Evolutionary conservation across 1,140 invertebrate genomes (phyloP).

Genomic region (Drosophila nikananu): DNA sequence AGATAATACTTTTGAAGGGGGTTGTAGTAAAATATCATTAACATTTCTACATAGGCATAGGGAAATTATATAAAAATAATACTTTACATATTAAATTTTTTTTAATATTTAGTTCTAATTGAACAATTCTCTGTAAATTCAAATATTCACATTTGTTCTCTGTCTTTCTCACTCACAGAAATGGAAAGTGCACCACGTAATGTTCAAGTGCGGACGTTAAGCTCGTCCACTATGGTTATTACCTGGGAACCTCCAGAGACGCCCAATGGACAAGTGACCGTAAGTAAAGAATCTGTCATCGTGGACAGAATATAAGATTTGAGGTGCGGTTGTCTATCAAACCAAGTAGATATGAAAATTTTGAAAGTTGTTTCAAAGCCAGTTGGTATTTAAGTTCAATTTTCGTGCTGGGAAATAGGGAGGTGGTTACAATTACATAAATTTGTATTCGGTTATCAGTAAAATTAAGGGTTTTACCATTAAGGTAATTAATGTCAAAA

Average conservation of each 20-base stretch:
- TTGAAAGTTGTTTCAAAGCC: too few species aligned
- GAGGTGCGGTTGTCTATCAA: neutral
- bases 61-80: neutral
- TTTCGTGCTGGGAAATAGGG: too few species aligned
- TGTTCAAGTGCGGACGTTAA: constrained; percentile 96
- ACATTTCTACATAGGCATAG: neutral
- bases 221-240: constrained; percentile 97
- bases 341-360: neutral
- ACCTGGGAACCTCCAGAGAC: constrained; percentile 99
- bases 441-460: too few species aligned
- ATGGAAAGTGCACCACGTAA: constrained; percentile 97
- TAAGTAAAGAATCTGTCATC: constrained; percentile 87
- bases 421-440: too few species aligned
- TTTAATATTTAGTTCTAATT: too few species aligned
- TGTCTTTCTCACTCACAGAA: constrained; percentile 87
- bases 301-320: constrained; percentile 46
- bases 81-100: neutral
- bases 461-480: too few species aligned
- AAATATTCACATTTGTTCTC: constrained; percentile 35
- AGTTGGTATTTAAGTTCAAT: too few species aligned
- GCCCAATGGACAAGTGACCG: constrained; percentile 98
- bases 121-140: constrained; percentile 28
- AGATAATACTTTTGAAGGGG: neutral
- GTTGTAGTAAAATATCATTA: neutral
- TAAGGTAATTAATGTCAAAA: too few species aligned